These are phyloP conservation scores for Anhinga rufa DNA, from an alignment of 2,113 vertebrate species.

Conservation along the genomic window DNA sequence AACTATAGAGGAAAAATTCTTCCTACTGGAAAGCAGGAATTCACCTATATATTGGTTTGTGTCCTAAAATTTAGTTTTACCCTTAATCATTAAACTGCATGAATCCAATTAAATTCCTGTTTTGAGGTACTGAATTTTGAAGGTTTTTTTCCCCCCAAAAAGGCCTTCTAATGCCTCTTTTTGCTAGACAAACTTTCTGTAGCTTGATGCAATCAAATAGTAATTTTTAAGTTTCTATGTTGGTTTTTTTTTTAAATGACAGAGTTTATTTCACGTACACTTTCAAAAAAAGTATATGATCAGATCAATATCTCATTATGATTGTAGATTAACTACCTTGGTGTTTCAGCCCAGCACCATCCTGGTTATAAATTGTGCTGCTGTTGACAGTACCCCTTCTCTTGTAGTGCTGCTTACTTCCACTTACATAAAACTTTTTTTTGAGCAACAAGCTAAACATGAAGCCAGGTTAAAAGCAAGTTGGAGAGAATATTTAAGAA, in stretches of 20 bases:
- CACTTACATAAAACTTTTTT: neutral
- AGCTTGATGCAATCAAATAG: neutral
- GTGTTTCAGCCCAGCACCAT: neutral
- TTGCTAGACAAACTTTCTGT: neutral
- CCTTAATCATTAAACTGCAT: neutral
- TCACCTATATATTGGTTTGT: neutral
- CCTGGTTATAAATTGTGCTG: neutral
- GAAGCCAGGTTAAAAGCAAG: neutral
- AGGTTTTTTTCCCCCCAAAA: neutral
- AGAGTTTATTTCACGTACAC: neutral
- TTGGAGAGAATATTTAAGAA: neutral
- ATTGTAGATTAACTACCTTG: neutral
- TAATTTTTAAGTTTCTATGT: neutral
- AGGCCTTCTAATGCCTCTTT: neutral
- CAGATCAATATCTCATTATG: neutral
- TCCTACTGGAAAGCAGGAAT: neutral
- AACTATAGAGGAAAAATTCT: neutral
- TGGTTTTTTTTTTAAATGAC: neutral
- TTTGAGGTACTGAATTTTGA: neutral
- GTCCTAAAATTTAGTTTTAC: neutral
- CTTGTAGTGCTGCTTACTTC: neutral
- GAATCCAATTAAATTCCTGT: neutral
- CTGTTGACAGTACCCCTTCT: neutral
- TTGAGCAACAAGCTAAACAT: neutral
- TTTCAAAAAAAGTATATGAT: neutral